phyloP scores from a whole-genome alignment of 2,888 invertebrate genomes.

The Cheilosia urbana region DNA sequence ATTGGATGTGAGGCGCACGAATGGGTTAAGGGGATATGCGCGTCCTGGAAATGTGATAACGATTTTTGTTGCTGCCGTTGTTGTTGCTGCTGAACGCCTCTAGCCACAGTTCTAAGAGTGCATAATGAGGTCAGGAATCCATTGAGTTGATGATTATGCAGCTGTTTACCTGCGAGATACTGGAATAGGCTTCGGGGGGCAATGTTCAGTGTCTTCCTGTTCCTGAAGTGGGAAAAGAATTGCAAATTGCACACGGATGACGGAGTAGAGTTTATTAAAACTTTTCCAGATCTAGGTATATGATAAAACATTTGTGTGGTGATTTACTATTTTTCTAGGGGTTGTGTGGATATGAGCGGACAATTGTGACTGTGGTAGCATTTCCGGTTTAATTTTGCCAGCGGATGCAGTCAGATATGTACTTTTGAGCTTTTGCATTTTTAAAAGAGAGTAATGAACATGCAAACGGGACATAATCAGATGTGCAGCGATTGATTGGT shows the following conservation, averaged over 20 bases:
- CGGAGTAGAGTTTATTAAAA: slow-evolving; percentile 52
- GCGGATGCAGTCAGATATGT: neutral
- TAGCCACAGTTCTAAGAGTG: slow-evolving; percentile 24
- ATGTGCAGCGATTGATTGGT: too few relatives aligned
- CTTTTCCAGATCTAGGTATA: slow-evolving; percentile 48
- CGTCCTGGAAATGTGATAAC: slow-evolving; percentile 54
- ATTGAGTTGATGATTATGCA: slow-evolving; percentile 67
- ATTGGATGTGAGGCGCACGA: slow-evolving; percentile 41
- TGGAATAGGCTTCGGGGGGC: slow-evolving; percentile 32
- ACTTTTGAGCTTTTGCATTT: neutral
- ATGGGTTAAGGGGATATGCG: slow-evolving; percentile 38
- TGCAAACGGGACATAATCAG: too few relatives aligned
- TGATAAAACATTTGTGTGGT: slow-evolving; percentile 50
- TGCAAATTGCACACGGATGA: slow-evolving; percentile 30
- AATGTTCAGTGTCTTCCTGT: slow-evolving; percentile 60
- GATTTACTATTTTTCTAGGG: neutral
- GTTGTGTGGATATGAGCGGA: neutral
- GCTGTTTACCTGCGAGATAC: slow-evolving; percentile 57
- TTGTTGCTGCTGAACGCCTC: neutral
- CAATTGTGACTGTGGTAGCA: slow-evolving; percentile 16
- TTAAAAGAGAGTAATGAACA: neutral
- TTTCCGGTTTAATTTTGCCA: slow-evolving; percentile 15
- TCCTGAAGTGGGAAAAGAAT: slow-evolving; percentile 59
- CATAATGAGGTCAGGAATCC: slow-evolving; percentile 61
- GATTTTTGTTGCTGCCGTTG: slow-evolving; percentile 10